A percentile compares a stretch with the other conserved stretches of the same genome.
Evolutionary conservation across 1,140 invertebrate species (phyloP).

Genomic region (Streblospio benedicti): DNA sequence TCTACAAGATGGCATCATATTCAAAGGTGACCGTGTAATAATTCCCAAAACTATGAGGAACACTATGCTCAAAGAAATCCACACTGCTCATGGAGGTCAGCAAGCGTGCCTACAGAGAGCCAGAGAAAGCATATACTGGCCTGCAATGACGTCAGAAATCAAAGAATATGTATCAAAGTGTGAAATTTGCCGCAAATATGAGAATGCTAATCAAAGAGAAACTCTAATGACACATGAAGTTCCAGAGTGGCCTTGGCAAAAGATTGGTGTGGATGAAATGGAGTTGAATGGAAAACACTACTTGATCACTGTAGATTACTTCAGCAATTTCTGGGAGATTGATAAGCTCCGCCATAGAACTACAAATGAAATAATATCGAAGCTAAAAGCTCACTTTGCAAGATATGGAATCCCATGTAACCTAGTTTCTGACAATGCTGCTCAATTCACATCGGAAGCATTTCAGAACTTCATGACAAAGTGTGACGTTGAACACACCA

Average conservation of each 20-base stretch:
- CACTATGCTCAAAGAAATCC: neutral
- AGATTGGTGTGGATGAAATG: constrained; percentile 2
- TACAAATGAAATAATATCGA: neutral
- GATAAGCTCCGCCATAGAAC: constrained; percentile 1
- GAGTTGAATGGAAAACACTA: constrained; percentile 1
- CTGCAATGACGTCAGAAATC: constrained; percentile 20
- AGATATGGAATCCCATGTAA: constrained; percentile 21
- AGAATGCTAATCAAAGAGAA: neutral
- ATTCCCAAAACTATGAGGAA: neutral
- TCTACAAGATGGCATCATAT: neutral
- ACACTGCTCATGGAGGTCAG: neutral
- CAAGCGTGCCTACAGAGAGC: too few relatives aligned
- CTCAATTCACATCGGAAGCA: constrained; percentile 20
- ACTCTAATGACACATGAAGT: neutral
- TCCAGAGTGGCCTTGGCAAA: constrained; percentile 6
- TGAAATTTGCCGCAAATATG: neutral
- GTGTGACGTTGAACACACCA: constrained; percentile 1
- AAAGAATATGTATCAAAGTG: constrained; percentile 11
- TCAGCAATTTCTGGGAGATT: constrained; percentile 9
- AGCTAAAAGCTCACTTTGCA: constrained; percentile 22
- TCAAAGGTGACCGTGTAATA: neutral
- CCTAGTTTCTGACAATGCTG: constrained; percentile 24
- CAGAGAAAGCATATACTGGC: too few relatives aligned
- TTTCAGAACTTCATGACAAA: constrained; percentile 21
- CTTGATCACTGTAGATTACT: constrained; percentile 8